Percentiles rank a stretch among this genome's conserved stretches.
These are phyloP conservation scores for Cladorhizidae sp. DNA, from an alignment of 37 sponge, comb jelly and placozoan genomes.

Conservation along the genomic window DNA sequence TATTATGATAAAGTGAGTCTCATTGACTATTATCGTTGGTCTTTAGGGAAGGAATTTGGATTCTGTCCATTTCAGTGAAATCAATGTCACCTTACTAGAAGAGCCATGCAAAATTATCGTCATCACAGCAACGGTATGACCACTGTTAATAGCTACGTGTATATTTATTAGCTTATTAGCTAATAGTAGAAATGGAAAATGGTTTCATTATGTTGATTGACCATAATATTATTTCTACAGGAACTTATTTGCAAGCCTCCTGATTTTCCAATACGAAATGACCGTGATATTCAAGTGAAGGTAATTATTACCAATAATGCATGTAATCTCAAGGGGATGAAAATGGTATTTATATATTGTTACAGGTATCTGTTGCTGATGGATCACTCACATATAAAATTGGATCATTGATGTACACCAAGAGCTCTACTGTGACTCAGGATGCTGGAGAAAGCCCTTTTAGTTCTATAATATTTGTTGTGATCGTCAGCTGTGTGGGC, in stretches of 20 bases:
- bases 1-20: background rate
- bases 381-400: no score
- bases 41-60: constrained; percentile 6
- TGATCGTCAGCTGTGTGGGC: no score
- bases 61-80: background rate
- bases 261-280: background rate
- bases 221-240: background rate
- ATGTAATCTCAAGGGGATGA: no score
- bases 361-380: no score
- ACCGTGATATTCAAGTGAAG: background rate
- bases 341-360: no score
- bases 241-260: constrained; percentile 3
- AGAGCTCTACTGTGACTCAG: no score
- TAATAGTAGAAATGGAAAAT: no score
- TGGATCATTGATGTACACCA: no score
- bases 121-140: background rate
- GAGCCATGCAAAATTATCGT: background rate
- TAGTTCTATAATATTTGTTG: no score
- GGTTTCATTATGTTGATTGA: background rate
- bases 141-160: background rate
- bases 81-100: background rate
- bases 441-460: no score
- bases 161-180: no score
- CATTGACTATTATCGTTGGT: background rate
- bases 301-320: no score